phyloP scores from a whole-genome alignment of 2,797 vertebrate species.

The Gallirallus australis region DNA sequence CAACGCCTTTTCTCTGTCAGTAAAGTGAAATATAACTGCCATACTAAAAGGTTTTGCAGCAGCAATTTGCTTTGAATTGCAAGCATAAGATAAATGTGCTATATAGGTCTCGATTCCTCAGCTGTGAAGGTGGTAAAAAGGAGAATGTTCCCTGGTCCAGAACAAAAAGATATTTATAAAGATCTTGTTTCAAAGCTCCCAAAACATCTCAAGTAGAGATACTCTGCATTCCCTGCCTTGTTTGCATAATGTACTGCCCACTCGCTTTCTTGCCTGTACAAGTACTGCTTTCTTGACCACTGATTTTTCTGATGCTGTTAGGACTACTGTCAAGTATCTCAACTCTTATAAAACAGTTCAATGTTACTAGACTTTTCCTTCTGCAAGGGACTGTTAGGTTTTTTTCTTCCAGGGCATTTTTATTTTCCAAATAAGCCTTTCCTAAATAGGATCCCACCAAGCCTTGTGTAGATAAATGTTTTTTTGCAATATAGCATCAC shows the following conservation, averaged over 20 bases:
- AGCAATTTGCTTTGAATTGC: slow-evolving; percentile 67
- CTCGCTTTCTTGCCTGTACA: neutral
- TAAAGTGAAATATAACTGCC: slow-evolving; percentile 63
- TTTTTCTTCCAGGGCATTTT: neutral
- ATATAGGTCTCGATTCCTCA: slow-evolving; percentile 40
- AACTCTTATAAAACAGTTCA: neutral
- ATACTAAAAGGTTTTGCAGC: slow-evolving; percentile 65
- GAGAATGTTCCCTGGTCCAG: slow-evolving; percentile 42
- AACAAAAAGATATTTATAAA: slow-evolving; percentile 59
- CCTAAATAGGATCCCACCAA: neutral
- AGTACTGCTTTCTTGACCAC: neutral
- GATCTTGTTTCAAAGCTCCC: slow-evolving; percentile 13
- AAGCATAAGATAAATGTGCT: slow-evolving; percentile 63
- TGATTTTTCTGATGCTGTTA: neutral
- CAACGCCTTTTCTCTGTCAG: slow-evolving; percentile 60
- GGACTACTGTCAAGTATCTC: neutral
- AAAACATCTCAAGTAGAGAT: neutral
- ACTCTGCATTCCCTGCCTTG: neutral
- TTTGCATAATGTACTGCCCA: neutral
- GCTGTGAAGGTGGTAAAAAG: slow-evolving; percentile 63
- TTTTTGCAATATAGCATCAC: neutral
- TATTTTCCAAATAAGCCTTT: neutral
- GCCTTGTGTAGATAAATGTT: neutral
- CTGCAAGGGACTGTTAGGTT: neutral
- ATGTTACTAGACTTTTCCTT: neutral